A percentile compares a stretch with the other conserved stretches of the same genome.
phyloP scores from a whole-genome alignment of 2,888 invertebrate genomes.

The Notocelia uddmanniana region DNA sequence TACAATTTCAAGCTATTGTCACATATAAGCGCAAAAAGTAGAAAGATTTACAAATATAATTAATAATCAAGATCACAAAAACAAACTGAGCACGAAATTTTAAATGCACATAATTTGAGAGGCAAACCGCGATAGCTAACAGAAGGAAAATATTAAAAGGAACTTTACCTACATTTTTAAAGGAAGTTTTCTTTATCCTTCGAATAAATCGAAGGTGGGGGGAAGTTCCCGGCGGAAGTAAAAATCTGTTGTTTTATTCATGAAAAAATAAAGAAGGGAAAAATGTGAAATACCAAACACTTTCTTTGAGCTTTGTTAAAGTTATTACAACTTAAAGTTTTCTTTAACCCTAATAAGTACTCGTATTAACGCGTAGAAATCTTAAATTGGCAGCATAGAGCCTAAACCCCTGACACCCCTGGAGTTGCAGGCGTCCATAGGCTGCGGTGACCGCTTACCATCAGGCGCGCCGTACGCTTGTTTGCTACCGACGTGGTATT shows the following conservation, averaged over 20 bases:
- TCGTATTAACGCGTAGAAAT: background rate
- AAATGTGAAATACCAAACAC: slow-evolving; percentile 71
- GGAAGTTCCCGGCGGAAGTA: slow-evolving; percentile 79
- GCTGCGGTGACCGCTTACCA: too few relatives aligned
- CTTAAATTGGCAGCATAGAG: background rate
- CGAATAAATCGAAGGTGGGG: slow-evolving; percentile 85
- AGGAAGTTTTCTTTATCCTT: slow-evolving; percentile 83
- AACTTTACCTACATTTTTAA: slow-evolving; percentile 83
- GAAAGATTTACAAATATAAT: slow-evolving; percentile 3
- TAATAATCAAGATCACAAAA: slow-evolving; percentile 48
- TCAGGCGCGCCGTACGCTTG: too few relatives aligned
- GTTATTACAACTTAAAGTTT: slow-evolving; percentile 54
- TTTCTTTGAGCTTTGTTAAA: slow-evolving; percentile 58
- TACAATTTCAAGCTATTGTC: background rate
- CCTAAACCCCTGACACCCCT: too few relatives aligned
- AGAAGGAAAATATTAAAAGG: slow-evolving; percentile 83
- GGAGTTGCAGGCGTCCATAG: too few relatives aligned
- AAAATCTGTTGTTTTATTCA: slow-evolving; percentile 86
- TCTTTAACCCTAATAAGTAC: slow-evolving; percentile 45
- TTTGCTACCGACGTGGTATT: too few relatives aligned
- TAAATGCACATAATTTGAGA: slow-evolving; percentile 79
- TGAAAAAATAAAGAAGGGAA: slow-evolving; percentile 79
- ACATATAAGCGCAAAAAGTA: background rate
- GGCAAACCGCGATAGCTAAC: slow-evolving; percentile 74
- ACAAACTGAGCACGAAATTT: slow-evolving; percentile 70